Base-by-base conservation (phyloP, 2,888 invertebrate species). In the Sabatieria punctata region DNA sequence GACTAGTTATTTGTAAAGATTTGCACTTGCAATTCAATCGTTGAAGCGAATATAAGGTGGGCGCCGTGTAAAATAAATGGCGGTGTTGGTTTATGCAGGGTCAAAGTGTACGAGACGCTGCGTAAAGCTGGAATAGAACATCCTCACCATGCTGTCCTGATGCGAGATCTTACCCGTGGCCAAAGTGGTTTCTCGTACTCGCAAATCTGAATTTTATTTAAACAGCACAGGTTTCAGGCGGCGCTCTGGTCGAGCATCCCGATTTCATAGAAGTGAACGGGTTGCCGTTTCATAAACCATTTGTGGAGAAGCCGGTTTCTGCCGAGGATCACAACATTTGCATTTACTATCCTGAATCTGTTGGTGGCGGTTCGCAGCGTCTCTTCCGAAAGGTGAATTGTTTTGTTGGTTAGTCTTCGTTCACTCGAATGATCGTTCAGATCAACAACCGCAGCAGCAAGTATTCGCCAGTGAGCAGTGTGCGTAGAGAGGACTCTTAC, bases 241-340 rank as follows among this genome's bases (percentile, higher is more conserved):
- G 85, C 70, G 83, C 85, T 65, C 82, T 85, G 65, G 69, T 89
- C 46, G 82, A 88, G 41, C 91, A 95, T 68, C 84, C 84, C 0
- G 95, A 95, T 69, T 86, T 88, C 60, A 89, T 95, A 2, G 93
- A 93, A 71, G 86, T 95, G 41, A 88, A 91, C 65, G 89, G 89
- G 4, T 78, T 84, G 25, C 80, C 80, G 22, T 93, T 95, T 65
- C 89, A 89, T 65, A 93, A 95, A 65, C 97, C 97, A 0, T 97
- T 97, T 71, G 97, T 99, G 21, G 97, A 99, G 72, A 97, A 99
- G 66, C 97, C 97, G 0, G 85, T 99, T 6, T 89, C 89, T 22
- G 97, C 97, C 0, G 97, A 99, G 70, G 95, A 99, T 71, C 97
- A 99, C 68, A 97, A 99, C 68, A 91, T 97, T 65, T 93, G 93